Base-by-base conservation (phyloP, 2,888 invertebrate species). In the Anorthoa munda region DNA sequence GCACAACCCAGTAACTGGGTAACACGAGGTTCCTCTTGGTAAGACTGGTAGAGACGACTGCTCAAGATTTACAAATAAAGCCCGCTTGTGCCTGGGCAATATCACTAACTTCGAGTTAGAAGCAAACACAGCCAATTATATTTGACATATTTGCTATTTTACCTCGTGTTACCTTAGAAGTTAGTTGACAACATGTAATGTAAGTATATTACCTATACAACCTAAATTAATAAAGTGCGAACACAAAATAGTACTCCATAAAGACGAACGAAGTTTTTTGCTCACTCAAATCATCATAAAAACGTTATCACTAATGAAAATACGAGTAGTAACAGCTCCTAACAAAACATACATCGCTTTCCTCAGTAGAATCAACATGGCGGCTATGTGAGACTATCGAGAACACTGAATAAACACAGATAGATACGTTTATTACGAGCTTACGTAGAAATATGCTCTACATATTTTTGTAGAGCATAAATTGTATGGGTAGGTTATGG, bases 201-300 rank as follows among this genome's bases (percentile, higher is more conserved):
- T 23, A 23, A 46, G n/a, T 23, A 31, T 31, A 31, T 31, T 31
- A 31, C 31, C 7, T 31, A 7, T 31, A 39, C 39, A 39, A 39
- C 9, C 39, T 9, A 39, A 39, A 39, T 11, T 18, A 58, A 31
- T n/a, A 31, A 1, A 59, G 59, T 39, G 3, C 26, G 11, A 51
- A 61, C n/a, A 65, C 48, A 63, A 31, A 63, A 66, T 18, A 46
- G 39, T 56, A 81, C 13, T 59, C 65, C 60, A 66, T 56, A 55
- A 13, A 64, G 21, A 18, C 12, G 21, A 66, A 46, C 50, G 9
- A 48, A 58, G 50, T 64, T 67, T 67, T 67, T 79, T 66, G 45
- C 5, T 55, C 80, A 68, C 67, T 75, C 75, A 46, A 81, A 81
- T 81, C 81, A 81, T 79, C 75, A 83, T 83, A 79, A 81, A 82